Conservation (phyloP, 2,888 invertebrate genomes). For the Meandrusa payeni region DNA sequence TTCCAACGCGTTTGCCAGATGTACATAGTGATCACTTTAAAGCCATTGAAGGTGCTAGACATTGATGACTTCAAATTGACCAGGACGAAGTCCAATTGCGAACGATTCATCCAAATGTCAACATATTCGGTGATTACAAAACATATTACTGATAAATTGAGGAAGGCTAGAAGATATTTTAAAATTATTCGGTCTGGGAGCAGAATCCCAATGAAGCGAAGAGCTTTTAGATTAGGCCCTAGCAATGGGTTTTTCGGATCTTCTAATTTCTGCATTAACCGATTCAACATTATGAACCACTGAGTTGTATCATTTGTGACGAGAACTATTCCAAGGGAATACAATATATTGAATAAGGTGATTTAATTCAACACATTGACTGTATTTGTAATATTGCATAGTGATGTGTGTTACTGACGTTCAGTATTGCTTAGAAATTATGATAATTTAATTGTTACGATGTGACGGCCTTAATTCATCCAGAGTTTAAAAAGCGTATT, state of each 20-base stretch:
- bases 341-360: too few species aligned
- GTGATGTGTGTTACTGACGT: too few species aligned
- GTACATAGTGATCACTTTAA: conserved; percentile 1
- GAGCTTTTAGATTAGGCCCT: conserved; percentile 6
- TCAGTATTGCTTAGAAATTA: too few species aligned
- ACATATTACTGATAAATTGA: background rate
- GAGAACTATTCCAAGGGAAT: too few species aligned
- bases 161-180: background rate
- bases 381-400: too few species aligned
- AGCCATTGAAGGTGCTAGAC: background rate
- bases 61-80: conserved; percentile 3
- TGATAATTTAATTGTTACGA: too few species aligned
- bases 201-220: background rate
- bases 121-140: conserved; percentile 1
- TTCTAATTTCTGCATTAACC: conserved; percentile 1
- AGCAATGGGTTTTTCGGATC: conserved; percentile 1
- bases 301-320: too few species aligned
- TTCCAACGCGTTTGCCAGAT: conserved; percentile 7
- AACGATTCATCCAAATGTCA: background rate
- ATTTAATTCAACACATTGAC: too few species aligned
- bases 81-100: background rate
- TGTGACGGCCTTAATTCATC: too few species aligned
- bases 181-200: background rate
- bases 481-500: too few species aligned
- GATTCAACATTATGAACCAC: background rate